Base-by-base conservation (phyloP, 2,888 invertebrate genomes). In the Papilio protenor region DNA sequence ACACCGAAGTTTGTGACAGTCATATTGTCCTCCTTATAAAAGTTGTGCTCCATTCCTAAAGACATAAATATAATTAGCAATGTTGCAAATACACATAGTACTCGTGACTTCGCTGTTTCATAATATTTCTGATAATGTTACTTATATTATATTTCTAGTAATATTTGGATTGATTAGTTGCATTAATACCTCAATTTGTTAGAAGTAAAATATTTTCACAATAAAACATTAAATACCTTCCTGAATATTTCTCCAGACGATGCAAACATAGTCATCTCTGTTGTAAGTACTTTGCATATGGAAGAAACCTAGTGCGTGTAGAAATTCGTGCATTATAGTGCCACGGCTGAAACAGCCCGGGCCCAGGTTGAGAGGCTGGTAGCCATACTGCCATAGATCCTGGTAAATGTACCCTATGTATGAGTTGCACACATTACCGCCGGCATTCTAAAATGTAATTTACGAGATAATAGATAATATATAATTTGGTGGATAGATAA, bases 281-380 rank as follows among this genome's bases (percentile, higher is more conserved):
- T 97, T 96, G 16, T 96, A 95, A 33, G 97, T 95, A 84, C 96
- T 97, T 86, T 98, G 98, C 90, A 97, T 97, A 85, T 98, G 97
- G 87, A 96, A 97, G 88, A 98, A 97, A 0, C 98, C 97, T 2
- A 97, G 88, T 0, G 97, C 96, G 85, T 98, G 98, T 84, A 97
- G 94, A 85, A 98, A 92, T 88, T 98, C 98, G 86, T 98, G 97
- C 18, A 96, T 95, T 8, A 97, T 95, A n/a, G 96, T 96, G 27
- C 97, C 96, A 78, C 94, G 95, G 21, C 87, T 89, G 75, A 96
- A 94, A 84, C 96, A 96, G 55, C 95, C 94, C 21, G 91, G 92
- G 1, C 94, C 92, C 3, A 96, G 84, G 83, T 96, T 95, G 21
- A 96, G 85, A 0, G 94, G 90, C 87, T 95, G 91, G 1, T 71